phyloP scores from a whole-genome alignment of 2,888 invertebrate species.

The Hololepta plana region DNA sequence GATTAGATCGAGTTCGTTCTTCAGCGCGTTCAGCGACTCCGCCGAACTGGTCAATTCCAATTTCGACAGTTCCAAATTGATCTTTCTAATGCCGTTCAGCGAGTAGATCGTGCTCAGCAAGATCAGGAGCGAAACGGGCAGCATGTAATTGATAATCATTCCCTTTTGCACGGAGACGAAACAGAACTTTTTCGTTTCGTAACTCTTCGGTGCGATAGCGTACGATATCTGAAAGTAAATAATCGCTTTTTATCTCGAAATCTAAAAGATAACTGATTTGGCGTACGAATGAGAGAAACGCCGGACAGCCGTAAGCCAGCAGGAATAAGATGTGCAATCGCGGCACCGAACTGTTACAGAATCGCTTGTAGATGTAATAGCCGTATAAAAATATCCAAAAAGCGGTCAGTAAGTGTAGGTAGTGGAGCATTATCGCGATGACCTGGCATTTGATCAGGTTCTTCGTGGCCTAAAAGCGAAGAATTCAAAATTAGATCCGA shows the following conservation, averaged over 20 bases:
- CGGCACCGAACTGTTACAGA: slow-evolving; percentile 28
- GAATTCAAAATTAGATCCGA: slow-evolving; percentile 1
- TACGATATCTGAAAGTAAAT: slow-evolving; percentile 37
- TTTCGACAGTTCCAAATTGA: slow-evolving; percentile 25
- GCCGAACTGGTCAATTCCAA: slow-evolving; percentile 23
- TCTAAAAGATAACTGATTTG: too few species aligned
- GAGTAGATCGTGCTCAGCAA: slow-evolving; percentile 41
- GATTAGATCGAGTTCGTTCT: slow-evolving; percentile 18
- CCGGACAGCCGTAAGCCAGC: slow-evolving; percentile 43
- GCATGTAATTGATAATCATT: slow-evolving; percentile 59
- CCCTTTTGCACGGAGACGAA: slow-evolving; percentile 63
- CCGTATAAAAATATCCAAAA: slow-evolving; percentile 52
- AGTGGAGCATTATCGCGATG: slow-evolving; percentile 48
- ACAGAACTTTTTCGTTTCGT: slow-evolving; percentile 54
- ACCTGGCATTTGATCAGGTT: slow-evolving; percentile 43
- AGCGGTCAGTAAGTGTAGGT: slow-evolving; percentile 47
- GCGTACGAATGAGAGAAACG: slow-evolving; percentile 46
- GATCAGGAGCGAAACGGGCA: slow-evolving; percentile 49
- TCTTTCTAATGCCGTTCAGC: slow-evolving; percentile 32
- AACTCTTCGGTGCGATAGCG: slow-evolving; percentile 47
- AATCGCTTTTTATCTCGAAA: slow-evolving; percentile 4
- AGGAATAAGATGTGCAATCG: slow-evolving; percentile 40
- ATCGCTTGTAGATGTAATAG: slow-evolving; percentile 39
- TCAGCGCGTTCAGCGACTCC: slow-evolving; percentile 22
- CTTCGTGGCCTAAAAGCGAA: slow-evolving; percentile 36